phyloP scores from a whole-genome alignment of 2,113 vertebrate genomes.

The Leucoraja erinaceus region DNA sequence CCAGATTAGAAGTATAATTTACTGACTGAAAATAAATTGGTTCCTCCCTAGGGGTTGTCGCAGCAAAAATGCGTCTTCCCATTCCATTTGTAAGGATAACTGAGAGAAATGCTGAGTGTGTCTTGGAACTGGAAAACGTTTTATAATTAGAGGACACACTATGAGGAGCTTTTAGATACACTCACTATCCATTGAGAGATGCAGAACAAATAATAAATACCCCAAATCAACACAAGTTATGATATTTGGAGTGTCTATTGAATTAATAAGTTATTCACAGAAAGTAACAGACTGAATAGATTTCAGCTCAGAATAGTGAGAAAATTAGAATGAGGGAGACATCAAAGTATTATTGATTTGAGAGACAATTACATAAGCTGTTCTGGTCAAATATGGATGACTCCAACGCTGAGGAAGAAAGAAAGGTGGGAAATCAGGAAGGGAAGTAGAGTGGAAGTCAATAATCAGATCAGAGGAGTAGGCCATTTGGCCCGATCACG shows the following conservation, averaged over 20 bases:
- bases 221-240: neutral
- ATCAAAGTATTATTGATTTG: neutral
- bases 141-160: neutral
- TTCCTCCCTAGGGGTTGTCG: neutral
- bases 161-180: neutral
- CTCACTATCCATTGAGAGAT: neutral
- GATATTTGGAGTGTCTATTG: neutral
- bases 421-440: too few relatives aligned
- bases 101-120: neutral
- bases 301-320: neutral
- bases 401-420: neutral
- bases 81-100: neutral
- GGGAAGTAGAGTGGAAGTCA: too few relatives aligned
- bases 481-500: too few relatives aligned
- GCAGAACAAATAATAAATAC: constrained; percentile 11
- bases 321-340: neutral
- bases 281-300: neutral
- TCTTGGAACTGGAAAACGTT: neutral
- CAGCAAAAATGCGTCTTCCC: neutral
- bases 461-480: too few relatives aligned
- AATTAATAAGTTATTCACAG: neutral
- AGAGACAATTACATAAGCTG: neutral
- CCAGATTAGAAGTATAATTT: constrained; percentile 11
- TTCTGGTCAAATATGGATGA: neutral
- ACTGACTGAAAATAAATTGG: neutral